phyloP scores from a whole-genome alignment of 2,797 vertebrate genomes.

The Sebastes vulpes region DNA sequence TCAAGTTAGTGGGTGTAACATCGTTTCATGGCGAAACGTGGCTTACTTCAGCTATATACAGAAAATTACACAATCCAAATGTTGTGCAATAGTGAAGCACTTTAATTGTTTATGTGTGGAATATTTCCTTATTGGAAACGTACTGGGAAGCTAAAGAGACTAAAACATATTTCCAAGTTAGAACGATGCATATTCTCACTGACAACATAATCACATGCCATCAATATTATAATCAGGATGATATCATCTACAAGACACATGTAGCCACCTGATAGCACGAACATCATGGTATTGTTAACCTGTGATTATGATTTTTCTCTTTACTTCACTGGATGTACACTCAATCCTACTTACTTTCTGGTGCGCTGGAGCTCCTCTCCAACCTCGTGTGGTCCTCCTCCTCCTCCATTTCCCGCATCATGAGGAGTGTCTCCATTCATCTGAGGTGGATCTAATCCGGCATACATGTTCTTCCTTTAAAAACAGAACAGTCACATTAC shows the following conservation, averaged over 20 bases:
- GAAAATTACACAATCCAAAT: not conserved
- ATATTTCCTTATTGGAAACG: not conserved
- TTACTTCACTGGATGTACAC: not conserved
- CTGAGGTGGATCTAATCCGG: slow-evolving; percentile 90
- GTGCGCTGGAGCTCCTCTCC: slow-evolving; percentile 93
- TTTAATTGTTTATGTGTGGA: not conserved
- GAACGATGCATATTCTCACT: not conserved
- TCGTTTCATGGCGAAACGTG: not conserved
- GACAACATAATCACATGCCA: not conserved
- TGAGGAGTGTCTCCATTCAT: slow-evolving; percentile 94
- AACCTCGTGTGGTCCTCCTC: slow-evolving; percentile 91
- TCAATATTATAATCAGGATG: not conserved
- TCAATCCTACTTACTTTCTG: slow-evolving; percentile 83
- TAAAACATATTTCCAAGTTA: not conserved
- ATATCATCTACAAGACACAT: not conserved
- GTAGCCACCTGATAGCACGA: not conserved
- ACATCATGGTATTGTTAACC: not conserved
- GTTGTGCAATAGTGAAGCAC: not conserved
- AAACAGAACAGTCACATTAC: not conserved
- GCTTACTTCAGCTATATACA: not conserved
- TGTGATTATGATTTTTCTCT: not conserved
- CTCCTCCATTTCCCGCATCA: slow-evolving; percentile 87
- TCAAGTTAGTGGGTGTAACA: not conserved
- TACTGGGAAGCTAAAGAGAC: not conserved
- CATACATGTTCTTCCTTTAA: slow-evolving; percentile 94